Conservation (phyloP, 2,888 invertebrate species). For the Lobophora halterata region DNA sequence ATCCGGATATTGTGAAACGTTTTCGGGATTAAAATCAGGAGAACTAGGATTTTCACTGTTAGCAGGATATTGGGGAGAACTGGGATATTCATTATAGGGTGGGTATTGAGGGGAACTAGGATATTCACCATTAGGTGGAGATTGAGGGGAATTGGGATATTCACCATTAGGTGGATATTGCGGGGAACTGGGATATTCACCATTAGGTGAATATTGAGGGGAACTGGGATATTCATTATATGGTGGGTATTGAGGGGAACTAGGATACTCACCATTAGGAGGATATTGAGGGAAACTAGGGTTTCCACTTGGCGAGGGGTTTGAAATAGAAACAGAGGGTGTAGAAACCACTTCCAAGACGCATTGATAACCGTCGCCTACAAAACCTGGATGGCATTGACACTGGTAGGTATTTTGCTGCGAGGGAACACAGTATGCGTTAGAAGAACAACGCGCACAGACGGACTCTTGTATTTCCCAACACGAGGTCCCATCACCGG, state of each 20-base stretch:
- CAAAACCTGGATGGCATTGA: conserved; percentile 84
- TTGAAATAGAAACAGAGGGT: conserved; percentile 2
- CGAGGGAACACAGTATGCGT: conserved; percentile 44
- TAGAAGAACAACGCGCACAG: conserved; percentile 55
- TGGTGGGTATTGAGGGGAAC: conserved; percentile 1
- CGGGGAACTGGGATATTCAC: no score
- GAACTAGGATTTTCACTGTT: conserved; percentile 14
- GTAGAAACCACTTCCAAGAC: conserved; percentile 6
- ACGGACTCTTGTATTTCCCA: conserved; percentile 42
- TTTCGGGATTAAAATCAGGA: conserved; percentile 6
- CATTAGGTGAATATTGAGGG: no score
- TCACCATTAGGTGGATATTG: no score
- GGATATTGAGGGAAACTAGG: no score
- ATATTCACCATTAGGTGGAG: no score
- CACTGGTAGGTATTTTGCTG: conserved; percentile 63
- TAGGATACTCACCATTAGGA: no score
- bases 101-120: conserved; percentile 3
- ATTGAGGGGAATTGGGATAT: no score
- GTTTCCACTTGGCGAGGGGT: no score
- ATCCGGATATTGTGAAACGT: conserved; percentile 15
- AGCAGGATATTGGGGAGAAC: conserved; percentile 2
- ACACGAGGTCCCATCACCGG: conserved; percentile 88
- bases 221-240: conserved; percentile 12
- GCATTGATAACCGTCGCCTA: conserved; percentile 82
- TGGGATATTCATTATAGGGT: conserved; percentile 9